These are phyloP conservation scores for Sebastes dallii DNA, from an alignment of 2,797 vertebrate genomes.

Conservation along the genomic window DNA sequence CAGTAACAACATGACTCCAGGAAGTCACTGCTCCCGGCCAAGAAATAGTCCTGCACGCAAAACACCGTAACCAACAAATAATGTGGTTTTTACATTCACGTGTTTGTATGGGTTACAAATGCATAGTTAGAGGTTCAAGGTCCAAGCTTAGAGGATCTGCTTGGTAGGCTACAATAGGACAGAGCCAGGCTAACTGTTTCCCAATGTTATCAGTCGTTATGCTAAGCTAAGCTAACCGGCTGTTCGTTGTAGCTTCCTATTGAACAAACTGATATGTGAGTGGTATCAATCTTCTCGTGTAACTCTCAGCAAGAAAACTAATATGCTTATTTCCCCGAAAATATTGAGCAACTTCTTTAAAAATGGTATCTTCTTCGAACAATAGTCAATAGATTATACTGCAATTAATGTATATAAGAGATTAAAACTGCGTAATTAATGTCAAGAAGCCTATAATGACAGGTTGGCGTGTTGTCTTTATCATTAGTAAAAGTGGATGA, in stretches of 20 bases:
- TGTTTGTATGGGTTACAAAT: neutral
- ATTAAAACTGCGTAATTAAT: neutral
- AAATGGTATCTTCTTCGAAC: neutral
- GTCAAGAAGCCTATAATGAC: neutral
- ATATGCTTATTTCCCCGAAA: neutral
- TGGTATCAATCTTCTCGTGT: neutral
- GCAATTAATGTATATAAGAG: neutral
- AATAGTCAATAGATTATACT: neutral
- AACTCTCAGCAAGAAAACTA: neutral
- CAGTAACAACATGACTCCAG: neutral
- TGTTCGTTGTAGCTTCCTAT: neutral
- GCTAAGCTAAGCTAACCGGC: neutral
- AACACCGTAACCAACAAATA: rapidly evolving
- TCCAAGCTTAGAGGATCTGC: neutral
- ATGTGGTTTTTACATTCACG: neutral
- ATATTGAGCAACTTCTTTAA: neutral
- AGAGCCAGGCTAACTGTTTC: neutral
- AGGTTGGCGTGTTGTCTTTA: neutral
- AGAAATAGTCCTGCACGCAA: neutral
- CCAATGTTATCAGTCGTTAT: neutral
- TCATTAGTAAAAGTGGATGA: neutral
- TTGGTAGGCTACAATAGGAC: neutral
- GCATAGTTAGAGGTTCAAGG: too few species aligned
- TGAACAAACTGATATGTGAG: neutral
- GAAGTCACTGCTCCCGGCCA: too few species aligned